Base-by-base conservation (phyloP, 2,113 vertebrate genomes). In the Carlito syrichta region DNA sequence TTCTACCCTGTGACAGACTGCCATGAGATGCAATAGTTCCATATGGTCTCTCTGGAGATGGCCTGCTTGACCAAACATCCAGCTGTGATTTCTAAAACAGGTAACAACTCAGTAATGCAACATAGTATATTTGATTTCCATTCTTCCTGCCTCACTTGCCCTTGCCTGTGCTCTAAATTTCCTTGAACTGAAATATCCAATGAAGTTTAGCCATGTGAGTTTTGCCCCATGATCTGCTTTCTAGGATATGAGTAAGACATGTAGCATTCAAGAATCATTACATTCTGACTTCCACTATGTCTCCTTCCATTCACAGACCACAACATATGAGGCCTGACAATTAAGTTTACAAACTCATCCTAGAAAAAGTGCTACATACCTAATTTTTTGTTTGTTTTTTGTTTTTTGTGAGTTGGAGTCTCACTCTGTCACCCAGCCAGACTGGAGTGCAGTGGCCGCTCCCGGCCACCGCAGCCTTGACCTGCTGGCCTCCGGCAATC, bases 21-120 rank as follows among this genome's bases (percentile, higher is more conserved):
- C 43, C 48, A 3, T 69, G 73, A 94, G 48, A 62, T 32, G 9
- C 43, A 11, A 8, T 30, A 19, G 62, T 43, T 52, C 52, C 76
- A 58, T 38, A n/a, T 84, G 94, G 82, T 30, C 74, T 83, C 86
- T 77, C 84, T 20, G 38, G 79, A 54, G 56, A 87, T 74, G 50
- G 68, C 20, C 73, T 63, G n/a, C 76, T 84, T 95, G 45, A 82
- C 88, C 89, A 86, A 77, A 71, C 62, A 45, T 56, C 71, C 76
- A 73, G 22, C 71, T 94, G 58, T 40, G 76, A 52, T 91, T 88
- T 97, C 76, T 77, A 62, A 94, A 94, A 78, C 32, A 94, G 74
- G 45, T 40, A 58, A 79, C 35, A 86, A 66, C 35, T 66, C 73
- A 86, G 60, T 20, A 25, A 58, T 14, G 48, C 19, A 54, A 25